Conservation (phyloP, 1,140 invertebrate species). For the Macrobrachium rosenbergii region DNA sequence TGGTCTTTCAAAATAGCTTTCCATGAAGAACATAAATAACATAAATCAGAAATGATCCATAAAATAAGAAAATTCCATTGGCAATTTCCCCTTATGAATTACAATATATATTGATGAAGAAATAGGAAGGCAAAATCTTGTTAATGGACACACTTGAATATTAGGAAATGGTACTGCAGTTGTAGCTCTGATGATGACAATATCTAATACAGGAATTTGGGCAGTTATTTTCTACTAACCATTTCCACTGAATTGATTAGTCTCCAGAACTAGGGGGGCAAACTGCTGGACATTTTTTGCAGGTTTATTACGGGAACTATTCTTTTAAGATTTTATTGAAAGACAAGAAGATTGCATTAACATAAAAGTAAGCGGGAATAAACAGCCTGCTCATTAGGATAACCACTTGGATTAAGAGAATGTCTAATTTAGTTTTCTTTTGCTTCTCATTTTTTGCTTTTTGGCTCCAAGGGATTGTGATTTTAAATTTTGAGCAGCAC, state of each 20-base stretch:
- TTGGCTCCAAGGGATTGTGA: constrained; percentile 56
- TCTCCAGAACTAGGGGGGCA: constrained; percentile 63
- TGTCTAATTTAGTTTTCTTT: constrained; percentile 37
- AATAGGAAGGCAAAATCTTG: constrained; percentile 63
- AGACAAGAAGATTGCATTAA: constrained; percentile 63
- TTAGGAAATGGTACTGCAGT: constrained; percentile 59
- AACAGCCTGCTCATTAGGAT: constrained; percentile 60
- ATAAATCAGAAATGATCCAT: neutral
- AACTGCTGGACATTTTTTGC: constrained; percentile 58
- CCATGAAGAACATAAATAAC: no score
- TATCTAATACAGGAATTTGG: constrained; percentile 63
- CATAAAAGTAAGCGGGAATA: constrained; percentile 63
- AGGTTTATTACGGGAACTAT: constrained; percentile 60
- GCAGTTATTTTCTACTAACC: constrained; percentile 62
- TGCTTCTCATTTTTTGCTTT: constrained; percentile 28
- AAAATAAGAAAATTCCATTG: constrained; percentile 63
- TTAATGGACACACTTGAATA: constrained; percentile 61
- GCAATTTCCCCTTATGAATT: constrained; percentile 60
- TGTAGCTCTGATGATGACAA: constrained; percentile 53
- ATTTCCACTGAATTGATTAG: constrained; percentile 63
- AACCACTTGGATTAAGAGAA: constrained; percentile 44
- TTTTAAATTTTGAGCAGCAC: constrained; percentile 62
- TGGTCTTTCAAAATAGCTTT: no score
- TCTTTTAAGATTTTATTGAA: constrained; percentile 59
- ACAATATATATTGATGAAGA: constrained; percentile 55